Conservation (phyloP, 2,797 vertebrate genomes). For the Darevskia nairensis region DNA sequence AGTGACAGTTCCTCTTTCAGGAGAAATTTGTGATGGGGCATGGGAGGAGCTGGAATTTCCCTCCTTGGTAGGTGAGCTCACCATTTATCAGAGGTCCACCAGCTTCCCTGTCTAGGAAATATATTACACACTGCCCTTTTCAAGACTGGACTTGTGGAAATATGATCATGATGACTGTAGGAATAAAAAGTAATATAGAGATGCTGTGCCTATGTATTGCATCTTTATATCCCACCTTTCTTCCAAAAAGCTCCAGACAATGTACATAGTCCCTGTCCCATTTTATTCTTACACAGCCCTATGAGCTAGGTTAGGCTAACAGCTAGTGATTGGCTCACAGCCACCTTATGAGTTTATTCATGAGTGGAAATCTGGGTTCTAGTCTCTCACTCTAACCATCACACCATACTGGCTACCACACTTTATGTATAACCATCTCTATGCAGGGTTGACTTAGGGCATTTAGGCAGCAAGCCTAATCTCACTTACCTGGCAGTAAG, state of each 20-base stretch:
- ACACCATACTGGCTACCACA: not conserved
- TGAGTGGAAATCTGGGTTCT: not conserved
- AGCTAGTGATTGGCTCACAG: not conserved
- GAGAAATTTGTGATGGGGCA: not conserved
- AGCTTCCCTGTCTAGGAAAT: not conserved
- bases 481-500: no score
- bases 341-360: not conserved
- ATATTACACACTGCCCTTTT: not conserved
- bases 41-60: not conserved
- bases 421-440: not conserved
- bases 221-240: not conserved
- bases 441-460: not conserved
- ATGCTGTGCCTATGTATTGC: not conserved
- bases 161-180: not conserved
- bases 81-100: not conserved
- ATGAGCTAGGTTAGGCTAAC: not conserved
- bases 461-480: no score
- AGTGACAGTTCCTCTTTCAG: not conserved
- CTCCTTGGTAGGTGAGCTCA: not conserved
- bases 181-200: not conserved
- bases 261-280: no score
- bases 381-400: not conserved
- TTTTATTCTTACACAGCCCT: not conserved
- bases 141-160: not conserved
- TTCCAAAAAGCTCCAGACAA: not conserved